Base-by-base conservation (phyloP, 2,797 vertebrate species). In the Siniperca undulata region DNA sequence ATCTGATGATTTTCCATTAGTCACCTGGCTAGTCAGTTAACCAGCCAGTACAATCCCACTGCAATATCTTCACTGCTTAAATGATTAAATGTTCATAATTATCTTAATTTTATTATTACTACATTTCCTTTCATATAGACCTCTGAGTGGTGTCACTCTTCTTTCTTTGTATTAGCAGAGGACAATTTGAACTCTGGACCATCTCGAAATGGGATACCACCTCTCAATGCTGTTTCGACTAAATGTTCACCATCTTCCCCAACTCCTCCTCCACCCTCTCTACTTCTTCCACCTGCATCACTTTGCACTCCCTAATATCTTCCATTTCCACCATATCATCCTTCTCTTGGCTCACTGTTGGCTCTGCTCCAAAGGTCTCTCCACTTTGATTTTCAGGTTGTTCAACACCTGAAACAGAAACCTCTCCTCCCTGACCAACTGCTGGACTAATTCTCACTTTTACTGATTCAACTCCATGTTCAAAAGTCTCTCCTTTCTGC, bases 251-350 rank as follows among this genome's bases (percentile, higher is more conserved):
- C 19, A 38, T 83, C 40, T 85, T 87, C 38, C 86, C 62, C 58
- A 17, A 10, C 0, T 71, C 65, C 17, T 86, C 83, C 27, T 84
- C 83, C 30, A 8, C 16, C 3, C 22, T 34, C 16, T 76, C 46
- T 40, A 14, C 40, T 53, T 74, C 78, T 70, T 90, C 83, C 16
- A 56, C 80, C 52, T 88, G 87, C 7, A 44, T 92, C 58, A 92
- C 91, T 81, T 89, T 90, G 67, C 93, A 94, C 79, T 93, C 89
- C 81, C 68, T 84, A 48, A 93, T 88, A 16, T 94, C 92, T 65
- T 94, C 91, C 89, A 94, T 93, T 85, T 93, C 83, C 56, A 93
- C 70, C 70, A 89, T 90, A 42, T 94, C 93, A 10, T 94, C 90
- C 77, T 82, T 94, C 0, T 91, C 88, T 61, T 92, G 92, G 50